A percentile compares a stretch with the other conserved stretches of the same genome.
Conservation (phyloP, 2,888 invertebrate species). For the Diarsia mendica region DNA sequence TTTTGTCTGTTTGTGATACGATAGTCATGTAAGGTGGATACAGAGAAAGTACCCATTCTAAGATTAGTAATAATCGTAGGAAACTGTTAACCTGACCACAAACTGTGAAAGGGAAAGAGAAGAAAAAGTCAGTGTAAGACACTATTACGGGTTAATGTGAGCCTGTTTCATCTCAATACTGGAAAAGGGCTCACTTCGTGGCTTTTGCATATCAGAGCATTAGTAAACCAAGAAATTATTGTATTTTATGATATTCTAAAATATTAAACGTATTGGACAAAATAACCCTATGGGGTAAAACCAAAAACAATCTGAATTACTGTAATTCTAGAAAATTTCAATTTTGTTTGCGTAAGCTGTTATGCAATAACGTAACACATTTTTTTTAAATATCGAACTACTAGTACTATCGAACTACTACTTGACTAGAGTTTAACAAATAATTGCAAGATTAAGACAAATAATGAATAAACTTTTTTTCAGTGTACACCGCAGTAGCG, state of each 20-base stretch:
- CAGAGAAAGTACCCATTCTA: neutral
- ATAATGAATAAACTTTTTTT: neutral
- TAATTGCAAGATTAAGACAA: too few species aligned
- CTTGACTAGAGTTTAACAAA: too few species aligned
- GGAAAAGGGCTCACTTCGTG: neutral
- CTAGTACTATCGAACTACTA: too few species aligned
- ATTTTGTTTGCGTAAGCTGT: neutral
- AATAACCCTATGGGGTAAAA: neutral
- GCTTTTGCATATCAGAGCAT: neutral
- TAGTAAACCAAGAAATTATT: neutral
- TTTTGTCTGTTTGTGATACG: neutral
- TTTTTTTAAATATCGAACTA: neutral
- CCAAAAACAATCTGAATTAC: neutral
- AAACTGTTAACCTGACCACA: neutral
- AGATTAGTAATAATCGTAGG: neutral
- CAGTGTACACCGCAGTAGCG: conserved; percentile 70
- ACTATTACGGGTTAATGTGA: neutral
- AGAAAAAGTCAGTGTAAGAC: neutral
- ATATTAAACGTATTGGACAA: neutral
- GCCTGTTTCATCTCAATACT: neutral
- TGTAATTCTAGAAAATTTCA: neutral
- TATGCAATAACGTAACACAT: neutral
- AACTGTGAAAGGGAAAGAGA: neutral
- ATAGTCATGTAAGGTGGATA: too few species aligned
- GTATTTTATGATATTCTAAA: neutral